Evolutionary conservation across 2,888 invertebrate species (phyloP).

Genomic region (Melikaiella ostensackeni): DNA sequence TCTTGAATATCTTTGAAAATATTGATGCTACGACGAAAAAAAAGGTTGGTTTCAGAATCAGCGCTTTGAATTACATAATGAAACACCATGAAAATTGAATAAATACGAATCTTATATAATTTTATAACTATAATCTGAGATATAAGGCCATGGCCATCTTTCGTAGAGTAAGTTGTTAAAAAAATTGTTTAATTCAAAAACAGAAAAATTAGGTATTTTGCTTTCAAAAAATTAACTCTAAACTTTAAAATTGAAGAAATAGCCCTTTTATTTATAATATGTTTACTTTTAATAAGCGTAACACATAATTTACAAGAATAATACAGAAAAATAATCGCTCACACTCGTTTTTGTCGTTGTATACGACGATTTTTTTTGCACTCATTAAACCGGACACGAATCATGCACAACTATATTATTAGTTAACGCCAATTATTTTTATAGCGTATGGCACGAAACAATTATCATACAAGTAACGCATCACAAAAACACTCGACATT

Average conservation of each 20-base stretch:
- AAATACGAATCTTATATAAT: too few species aligned
- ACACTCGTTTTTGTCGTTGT: constrained; percentile 23
- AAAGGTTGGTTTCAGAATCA: too few species aligned
- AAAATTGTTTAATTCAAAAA: too few species aligned
- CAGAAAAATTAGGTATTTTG: too few species aligned
- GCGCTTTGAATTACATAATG: too few species aligned
- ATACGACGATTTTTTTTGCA: constrained; percentile 15
- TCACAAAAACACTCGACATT: constrained; percentile 23
- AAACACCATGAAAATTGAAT: too few species aligned
- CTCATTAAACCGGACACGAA: constrained; percentile 52
- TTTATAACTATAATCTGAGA: too few species aligned
- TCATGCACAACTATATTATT: constrained; percentile 48
- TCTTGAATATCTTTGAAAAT: too few species aligned
- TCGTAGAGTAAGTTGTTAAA: too few species aligned
- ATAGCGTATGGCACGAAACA: constrained; percentile 45
- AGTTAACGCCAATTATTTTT: constrained; percentile 39
- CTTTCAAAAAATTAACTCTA: too few species aligned
- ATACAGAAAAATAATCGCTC: constrained; percentile 58
- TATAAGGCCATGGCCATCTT: too few species aligned
- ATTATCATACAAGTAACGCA: constrained; percentile 20
- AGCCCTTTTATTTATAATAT: constrained; percentile 44
- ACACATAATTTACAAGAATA: constrained; percentile 57
- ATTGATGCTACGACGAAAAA: too few species aligned
- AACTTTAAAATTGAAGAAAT: background rate
- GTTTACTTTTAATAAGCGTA: constrained; percentile 56